phyloP scores from a whole-genome alignment of 2,113 vertebrate species.

The Archocentrus centrarchus region DNA sequence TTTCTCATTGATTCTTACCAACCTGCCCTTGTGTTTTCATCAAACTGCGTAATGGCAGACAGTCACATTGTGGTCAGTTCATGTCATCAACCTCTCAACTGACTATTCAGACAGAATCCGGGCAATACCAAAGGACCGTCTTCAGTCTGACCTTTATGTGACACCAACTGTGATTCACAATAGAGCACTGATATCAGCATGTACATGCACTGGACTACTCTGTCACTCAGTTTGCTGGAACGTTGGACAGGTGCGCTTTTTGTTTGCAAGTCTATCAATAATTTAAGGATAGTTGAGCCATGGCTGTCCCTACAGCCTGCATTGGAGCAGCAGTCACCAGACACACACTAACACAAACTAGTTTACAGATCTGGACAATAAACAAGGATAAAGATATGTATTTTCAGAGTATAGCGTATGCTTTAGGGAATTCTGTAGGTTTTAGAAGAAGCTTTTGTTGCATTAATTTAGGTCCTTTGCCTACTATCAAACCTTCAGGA shows the following conservation, averaged over 20 bases:
- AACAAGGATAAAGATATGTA: not conserved
- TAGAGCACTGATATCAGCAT: slow-evolving; percentile 15
- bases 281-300: slow-evolving; percentile 24
- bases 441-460: not conserved
- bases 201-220: not conserved
- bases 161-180: slow-evolving; percentile 32
- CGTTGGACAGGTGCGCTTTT: not conserved
- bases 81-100: slow-evolving; percentile 24
- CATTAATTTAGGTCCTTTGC: not conserved
- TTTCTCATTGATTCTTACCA: slow-evolving; percentile 8
- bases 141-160: slow-evolving; percentile 38
- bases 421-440: not conserved
- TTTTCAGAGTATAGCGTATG: not conserved
- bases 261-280: slow-evolving; percentile 42
- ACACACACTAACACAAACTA: not conserved
- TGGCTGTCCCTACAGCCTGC: not conserved
- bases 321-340: not conserved
- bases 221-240: not conserved
- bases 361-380: not conserved
- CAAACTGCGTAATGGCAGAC: slow-evolving; percentile 19
- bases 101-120: slow-evolving; percentile 14
- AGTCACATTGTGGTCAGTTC: slow-evolving; percentile 9
- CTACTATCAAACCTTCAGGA: not conserved
- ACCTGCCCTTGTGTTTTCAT: slow-evolving; percentile 26
- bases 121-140: slow-evolving; percentile 1